phyloP scores from a whole-genome alignment of 2,888 invertebrate species.

The Chymomyza procnemis region DNA sequence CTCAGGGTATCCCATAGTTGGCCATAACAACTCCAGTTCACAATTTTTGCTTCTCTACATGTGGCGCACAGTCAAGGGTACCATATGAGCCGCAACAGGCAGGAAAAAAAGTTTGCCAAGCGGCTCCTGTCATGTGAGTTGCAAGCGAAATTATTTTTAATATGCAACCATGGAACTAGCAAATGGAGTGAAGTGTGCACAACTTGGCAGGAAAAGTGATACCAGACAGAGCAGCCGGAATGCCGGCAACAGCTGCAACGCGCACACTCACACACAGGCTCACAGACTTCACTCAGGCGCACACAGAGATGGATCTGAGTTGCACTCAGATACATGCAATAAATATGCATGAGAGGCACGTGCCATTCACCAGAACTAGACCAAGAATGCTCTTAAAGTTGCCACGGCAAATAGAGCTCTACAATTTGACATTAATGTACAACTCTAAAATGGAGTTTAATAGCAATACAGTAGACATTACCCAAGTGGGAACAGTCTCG shows the following conservation, averaged over 20 bases:
- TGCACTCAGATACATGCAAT: constrained; percentile 35
- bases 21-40: too few species aligned
- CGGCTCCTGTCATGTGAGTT: constrained; percentile 1
- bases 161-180: constrained; percentile 52
- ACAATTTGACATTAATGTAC: background rate
- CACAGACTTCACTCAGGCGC: too few species aligned
- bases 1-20: too few species aligned
- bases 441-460: background rate
- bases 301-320: background rate
- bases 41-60: background rate
- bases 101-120: constrained; percentile 50
- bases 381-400: constrained; percentile 39
- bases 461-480: constrained; percentile 7
- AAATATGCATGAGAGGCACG: constrained; percentile 54
- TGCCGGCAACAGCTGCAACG: constrained; percentile 28
- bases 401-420: constrained; percentile 18
- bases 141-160: constrained; percentile 60
- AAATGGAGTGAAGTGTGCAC: constrained; percentile 10
- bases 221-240: background rate
- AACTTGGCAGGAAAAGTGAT: background rate
- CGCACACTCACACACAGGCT: constrained; percentile 10
- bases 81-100: constrained; percentile 27
- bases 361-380: constrained; percentile 21
- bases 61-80: constrained; percentile 5
- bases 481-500: background rate